Evolutionary conservation across 2,113 vertebrate genomes (phyloP).

Genomic region (Vombatus ursinus): DNA sequence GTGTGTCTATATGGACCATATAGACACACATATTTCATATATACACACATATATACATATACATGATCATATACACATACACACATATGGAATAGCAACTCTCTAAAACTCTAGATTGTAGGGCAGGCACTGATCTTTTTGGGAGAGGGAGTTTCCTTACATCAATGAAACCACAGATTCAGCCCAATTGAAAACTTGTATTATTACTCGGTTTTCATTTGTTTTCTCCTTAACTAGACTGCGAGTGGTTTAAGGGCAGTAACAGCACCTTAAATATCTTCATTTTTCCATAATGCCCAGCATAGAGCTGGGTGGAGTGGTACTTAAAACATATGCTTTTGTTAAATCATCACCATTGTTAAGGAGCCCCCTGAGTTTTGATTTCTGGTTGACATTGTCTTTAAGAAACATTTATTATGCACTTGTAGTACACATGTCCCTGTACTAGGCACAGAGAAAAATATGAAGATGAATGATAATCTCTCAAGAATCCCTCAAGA

Average conservation of each 20-base stretch:
- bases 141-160: not conserved
- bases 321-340: too few species aligned
- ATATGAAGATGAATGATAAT: not conserved
- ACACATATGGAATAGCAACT: not conserved
- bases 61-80: too few species aligned
- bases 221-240: not conserved
- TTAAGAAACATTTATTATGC: not conserved
- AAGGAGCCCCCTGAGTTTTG: too few species aligned
- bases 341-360: not conserved
- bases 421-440: not conserved
- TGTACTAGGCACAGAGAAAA: not conserved
- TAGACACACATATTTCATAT: too few species aligned
- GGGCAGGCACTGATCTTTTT: not conserved
- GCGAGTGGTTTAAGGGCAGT: not conserved
- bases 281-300: not conserved
- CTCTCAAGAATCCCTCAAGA: not conserved
- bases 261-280: not conserved
- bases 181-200: not conserved
- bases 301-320: not conserved
- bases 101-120: not conserved
- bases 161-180: not conserved
- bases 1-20: too few species aligned
- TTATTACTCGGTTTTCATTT: not conserved
- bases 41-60: conserved; percentile 48
- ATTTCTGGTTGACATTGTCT: too few species aligned